Evolutionary conservation across 2,797 vertebrate genomes (phyloP), one percentile per base, ranked within the genome.

Genomic region (Sylvia borin): DNA sequence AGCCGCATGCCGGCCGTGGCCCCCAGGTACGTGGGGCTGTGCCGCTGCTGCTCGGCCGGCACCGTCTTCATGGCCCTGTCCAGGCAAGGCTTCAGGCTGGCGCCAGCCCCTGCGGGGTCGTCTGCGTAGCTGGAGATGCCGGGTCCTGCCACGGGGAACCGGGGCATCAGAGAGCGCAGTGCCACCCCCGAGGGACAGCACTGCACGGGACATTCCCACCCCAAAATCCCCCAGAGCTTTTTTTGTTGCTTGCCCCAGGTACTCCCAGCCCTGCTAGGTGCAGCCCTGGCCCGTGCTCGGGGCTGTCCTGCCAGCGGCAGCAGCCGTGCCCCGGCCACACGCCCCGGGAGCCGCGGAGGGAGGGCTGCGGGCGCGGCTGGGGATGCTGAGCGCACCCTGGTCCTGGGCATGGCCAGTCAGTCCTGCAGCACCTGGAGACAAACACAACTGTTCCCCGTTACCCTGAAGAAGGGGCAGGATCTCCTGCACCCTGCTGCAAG

Each of bases 1-100:
- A 99, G 97, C 96, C 99, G 97, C 99, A 99, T 99, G 90, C 99
- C 99, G 0, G 99, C 99, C 1, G 99, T 99, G 80, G 99, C 99
- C 72, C 99, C 99, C 87, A 99, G 98, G 95, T 99, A 99, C 13
- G 98, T 88, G 3, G 99, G 98, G 6, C 99, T 99, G 78, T 98
- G 97, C 0, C 2, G 36, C 79, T 98, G 98, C 88, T 98, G 97
- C 42, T 92, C 89, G 7, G 17, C 9, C 1, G 99, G 99, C 67
- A 99, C 85, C 27, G 34, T 25, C 7, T 53, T 4, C 97, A 98
- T 93, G 1, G 98, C 99, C 43, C 98, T 88, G 54, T 96, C 90
- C 98, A 99, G 98, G 93, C 99, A 99, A 6, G 40, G 79, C 58
- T 17, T 96, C 96, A 99, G 98, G 71, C 98, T 99, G 62, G 94